Percentiles rank a stretch among this genome's conserved stretches.
These are phyloP conservation scores for Drosophila picticornis DNA, from an alignment of 2,888 invertebrate species.

Conservation along the genomic window DNA sequence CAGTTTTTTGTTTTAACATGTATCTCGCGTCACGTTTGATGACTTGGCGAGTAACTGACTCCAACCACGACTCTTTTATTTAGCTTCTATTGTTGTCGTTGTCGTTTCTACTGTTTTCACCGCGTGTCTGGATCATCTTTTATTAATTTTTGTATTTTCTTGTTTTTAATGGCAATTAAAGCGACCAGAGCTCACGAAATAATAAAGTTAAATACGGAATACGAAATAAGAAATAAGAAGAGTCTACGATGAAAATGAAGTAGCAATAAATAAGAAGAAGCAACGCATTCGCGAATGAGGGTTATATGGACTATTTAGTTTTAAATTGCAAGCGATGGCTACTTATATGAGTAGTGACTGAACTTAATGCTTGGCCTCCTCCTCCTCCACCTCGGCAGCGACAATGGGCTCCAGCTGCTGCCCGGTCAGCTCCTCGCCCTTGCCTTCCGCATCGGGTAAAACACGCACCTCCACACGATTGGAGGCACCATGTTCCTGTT, in stretches of 20 bases:
- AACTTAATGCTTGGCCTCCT: conserved; percentile 60
- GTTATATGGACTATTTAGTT: conserved; percentile 1
- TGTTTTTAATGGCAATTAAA: conserved; percentile 61
- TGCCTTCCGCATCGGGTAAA: conserved; percentile 24
- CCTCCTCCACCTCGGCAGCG: conserved; percentile 61
- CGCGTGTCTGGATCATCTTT: conserved; percentile 16
- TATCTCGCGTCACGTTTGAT: conserved; percentile 3
- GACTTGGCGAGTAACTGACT: conserved; percentile 20
- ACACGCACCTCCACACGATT: conserved; percentile 55
- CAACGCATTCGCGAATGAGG: conserved; percentile 3
- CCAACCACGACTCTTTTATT: conserved; percentile 11
- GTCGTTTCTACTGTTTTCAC: conserved; percentile 14
- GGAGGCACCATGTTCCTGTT: conserved; percentile 34
- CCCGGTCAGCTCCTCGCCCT: conserved; percentile 55
- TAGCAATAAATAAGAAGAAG: conserved; percentile 58
- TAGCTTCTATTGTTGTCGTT: conserved; percentile 36
- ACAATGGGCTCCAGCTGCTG: conserved; percentile 74
- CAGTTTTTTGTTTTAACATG: conserved; percentile 6
- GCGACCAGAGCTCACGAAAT: conserved; percentile 17
- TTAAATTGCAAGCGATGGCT: conserved; percentile 7
- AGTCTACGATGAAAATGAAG: conserved; percentile 40
- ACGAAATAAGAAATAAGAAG: conserved; percentile 12
- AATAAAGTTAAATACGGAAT: conserved; percentile 2
- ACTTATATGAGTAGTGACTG: conserved; percentile 45
- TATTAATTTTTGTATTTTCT: not conserved